These are phyloP conservation scores for Papilio glaucus DNA, from an alignment of 1,140 invertebrate species.

Conservation along the genomic window DNA sequence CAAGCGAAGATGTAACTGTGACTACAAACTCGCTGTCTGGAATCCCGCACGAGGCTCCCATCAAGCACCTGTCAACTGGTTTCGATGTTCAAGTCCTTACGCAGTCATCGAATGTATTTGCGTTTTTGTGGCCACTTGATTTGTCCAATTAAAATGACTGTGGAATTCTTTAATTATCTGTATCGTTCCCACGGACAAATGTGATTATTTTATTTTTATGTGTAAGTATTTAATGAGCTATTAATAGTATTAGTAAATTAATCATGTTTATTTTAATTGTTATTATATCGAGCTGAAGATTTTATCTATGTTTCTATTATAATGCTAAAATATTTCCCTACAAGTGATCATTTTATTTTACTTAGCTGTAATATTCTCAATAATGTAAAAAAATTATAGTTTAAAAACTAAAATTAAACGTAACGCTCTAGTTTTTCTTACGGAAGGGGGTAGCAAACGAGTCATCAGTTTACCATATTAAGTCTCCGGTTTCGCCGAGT, in stretches of 20 bases:
- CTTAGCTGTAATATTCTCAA: too few species aligned
- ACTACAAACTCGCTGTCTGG: not conserved
- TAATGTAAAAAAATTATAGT: too few species aligned
- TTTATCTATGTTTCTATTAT: too few species aligned
- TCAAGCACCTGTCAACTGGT: slow-evolving; percentile 25
- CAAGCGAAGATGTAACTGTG: not conserved
- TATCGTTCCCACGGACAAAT: slow-evolving; percentile 25
- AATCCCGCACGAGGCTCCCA: not conserved
- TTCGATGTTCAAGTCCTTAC: slow-evolving; percentile 26
- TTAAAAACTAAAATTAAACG: too few species aligned
- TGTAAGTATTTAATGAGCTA: too few species aligned
- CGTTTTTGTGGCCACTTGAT: slow-evolving; percentile 14
- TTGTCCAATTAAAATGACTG: slow-evolving; percentile 17
- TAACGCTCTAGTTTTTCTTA: too few species aligned
- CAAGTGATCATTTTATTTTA: too few species aligned
- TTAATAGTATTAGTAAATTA: too few species aligned
- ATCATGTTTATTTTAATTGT: not conserved
- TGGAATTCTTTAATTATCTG: slow-evolving; percentile 7
- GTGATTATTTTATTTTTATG: slow-evolving; percentile 8
- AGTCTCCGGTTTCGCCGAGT: too few species aligned
- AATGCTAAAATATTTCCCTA: too few species aligned
- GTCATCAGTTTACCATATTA: too few species aligned
- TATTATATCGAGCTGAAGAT: not conserved
- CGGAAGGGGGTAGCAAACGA: too few species aligned
- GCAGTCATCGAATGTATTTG: slow-evolving; percentile 2